phyloP scores from a whole-genome alignment of 2,797 vertebrate genomes.

The Pangasius mekongensis region DNA sequence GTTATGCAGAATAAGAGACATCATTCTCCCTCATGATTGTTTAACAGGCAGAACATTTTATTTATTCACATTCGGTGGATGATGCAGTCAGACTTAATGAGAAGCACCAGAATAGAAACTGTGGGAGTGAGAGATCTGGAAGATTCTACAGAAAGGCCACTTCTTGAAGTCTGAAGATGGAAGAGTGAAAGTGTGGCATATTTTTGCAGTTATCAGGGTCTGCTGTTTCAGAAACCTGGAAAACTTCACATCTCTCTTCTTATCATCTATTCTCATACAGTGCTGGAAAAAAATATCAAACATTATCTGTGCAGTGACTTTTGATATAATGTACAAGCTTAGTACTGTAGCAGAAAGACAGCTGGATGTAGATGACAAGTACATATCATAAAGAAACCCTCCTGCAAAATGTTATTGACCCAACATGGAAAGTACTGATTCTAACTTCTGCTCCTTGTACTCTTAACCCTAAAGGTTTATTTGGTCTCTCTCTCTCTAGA shows the following conservation, averaged over 20 bases:
- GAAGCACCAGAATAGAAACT: background rate
- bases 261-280: conserved; percentile 4
- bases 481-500: background rate
- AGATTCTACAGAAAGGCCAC: background rate
- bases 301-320: background rate
- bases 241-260: background rate
- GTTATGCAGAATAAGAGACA: background rate
- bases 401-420: background rate
- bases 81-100: background rate
- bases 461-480: background rate
- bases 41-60: background rate
- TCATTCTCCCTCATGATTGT: background rate
- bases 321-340: background rate
- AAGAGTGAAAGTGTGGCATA: conserved; percentile 14
- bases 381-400: background rate
- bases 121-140: conserved; percentile 9
- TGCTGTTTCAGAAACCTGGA: background rate
- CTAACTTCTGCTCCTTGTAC: background rate
- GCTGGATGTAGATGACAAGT: background rate
- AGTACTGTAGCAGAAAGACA: background rate
- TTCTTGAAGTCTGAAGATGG: conserved; percentile 27
- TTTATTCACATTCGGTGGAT: conserved; percentile 6
- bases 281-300: background rate
- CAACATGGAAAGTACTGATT: background rate
- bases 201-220: background rate